Conservation (phyloP, 2,113 vertebrate species). For the Pagrus major region DNA sequence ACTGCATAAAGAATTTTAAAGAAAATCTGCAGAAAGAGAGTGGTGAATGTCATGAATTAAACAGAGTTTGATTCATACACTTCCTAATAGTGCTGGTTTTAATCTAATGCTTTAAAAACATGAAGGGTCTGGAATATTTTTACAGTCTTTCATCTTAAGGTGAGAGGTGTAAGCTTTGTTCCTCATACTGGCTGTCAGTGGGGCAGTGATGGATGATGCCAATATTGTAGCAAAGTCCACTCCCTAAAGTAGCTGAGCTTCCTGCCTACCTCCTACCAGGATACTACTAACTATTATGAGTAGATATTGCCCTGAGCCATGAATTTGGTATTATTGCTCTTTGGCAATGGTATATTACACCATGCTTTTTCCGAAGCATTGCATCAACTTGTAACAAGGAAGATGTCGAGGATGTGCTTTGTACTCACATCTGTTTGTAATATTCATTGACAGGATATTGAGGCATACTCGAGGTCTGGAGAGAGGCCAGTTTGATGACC, state of each 20-base stretch:
- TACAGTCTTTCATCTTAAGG: background rate
- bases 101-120: background rate
- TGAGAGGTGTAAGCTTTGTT: slow-evolving; percentile 19
- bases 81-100: background rate
- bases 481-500: slow-evolving; percentile 44
- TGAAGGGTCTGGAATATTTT: background rate
- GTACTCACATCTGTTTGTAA: slow-evolving; percentile 34
- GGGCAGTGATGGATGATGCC: slow-evolving; percentile 25
- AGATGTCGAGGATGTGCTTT: slow-evolving; percentile 4
- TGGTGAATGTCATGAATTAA: slow-evolving; percentile 12
- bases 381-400: slow-evolving; percentile 10
- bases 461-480: slow-evolving; percentile 29
- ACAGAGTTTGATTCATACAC: background rate
- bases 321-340: slow-evolving; percentile 1
- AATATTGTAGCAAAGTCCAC: slow-evolving; percentile 18
- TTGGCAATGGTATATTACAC: background rate
- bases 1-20: slow-evolving; percentile 21
- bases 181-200: slow-evolving; percentile 3
- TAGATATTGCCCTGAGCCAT: slow-evolving; percentile 11
- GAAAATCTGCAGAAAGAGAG: slow-evolving; percentile 20
- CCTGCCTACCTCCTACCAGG: slow-evolving; percentile 23
- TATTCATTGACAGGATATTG: slow-evolving; percentile 41
- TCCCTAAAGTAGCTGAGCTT: slow-evolving; percentile 16
- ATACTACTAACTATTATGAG: slow-evolving; percentile 11
- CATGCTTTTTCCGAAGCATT: slow-evolving; percentile 15